Evolutionary conservation across 2,113 vertebrate genomes (phyloP), one percentile per base, ranked within the genome.

Genomic region (Climacteris rufus): DNA sequence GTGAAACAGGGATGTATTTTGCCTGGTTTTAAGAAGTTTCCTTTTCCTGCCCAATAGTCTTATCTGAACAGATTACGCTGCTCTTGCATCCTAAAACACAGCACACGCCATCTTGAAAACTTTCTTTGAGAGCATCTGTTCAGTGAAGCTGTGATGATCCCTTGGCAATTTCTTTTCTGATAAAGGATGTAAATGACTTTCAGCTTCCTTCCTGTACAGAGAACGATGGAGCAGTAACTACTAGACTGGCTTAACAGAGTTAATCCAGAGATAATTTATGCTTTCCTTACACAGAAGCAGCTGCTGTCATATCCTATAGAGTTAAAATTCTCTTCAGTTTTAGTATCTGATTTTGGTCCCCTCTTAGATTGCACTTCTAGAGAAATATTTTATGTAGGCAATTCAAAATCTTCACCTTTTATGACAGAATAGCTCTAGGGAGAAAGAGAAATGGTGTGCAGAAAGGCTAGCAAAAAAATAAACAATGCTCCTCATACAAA

Each of bases 391-490:
- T 90, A 94, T 31, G 53, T 76, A 79, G 69, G 71, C 65, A 93
- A 92, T 92, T 93, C 72, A 78, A 93, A 94, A 87, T 89, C 83
- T 92, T 95, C 80, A 96, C 94, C 93, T 95, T 92, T 69, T 79
- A 33, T 93, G 85, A 94, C 69, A 92, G 82, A 94, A 92, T 18
- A 90, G 88, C 80, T 93, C 86, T 89, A 75, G 88, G 81, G 93
- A 95, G 68, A 89, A 96, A 89, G 68, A 93, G 33, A 94, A 96
- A 56, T 39, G 49, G n/a, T 81, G 93, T 92, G 76, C 83, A 95
- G 53, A 86, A 92, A 87, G 56, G n/a, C 64, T 78, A 88, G 57
- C 52, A 82, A 91, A 91, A 91, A 85, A 77, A 63, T 30, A 89
- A 74, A 60, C 9, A 3, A 80, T 28, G 21, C 9, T 94, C 10